Evolutionary conservation across 2,113 vertebrate species (phyloP).

Genomic region (Melanostigma gelatinosum): DNA sequence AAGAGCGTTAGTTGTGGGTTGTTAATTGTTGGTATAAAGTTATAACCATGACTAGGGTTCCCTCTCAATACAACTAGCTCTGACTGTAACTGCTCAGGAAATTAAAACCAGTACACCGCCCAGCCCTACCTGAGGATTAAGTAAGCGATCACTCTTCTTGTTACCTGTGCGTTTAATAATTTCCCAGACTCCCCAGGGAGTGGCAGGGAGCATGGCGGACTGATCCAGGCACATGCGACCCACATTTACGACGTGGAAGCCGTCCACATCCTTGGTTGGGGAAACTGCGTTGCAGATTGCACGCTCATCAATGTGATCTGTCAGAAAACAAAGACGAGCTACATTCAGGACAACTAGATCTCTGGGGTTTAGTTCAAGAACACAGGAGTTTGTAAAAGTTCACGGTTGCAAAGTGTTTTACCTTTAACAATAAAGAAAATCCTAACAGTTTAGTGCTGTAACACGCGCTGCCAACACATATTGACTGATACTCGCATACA

Average conservation of each 20-base stretch:
- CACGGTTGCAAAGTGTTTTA: neutral
- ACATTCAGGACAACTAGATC: neutral
- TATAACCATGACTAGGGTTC: no score
- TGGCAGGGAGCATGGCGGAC: constrained; percentile 94
- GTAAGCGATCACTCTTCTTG: neutral
- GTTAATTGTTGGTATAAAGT: no score
- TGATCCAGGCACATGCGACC: constrained; percentile 97
- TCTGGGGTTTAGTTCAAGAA: neutral
- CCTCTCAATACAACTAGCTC: no score
- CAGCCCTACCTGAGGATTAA: neutral
- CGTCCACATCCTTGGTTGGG: constrained; percentile 95
- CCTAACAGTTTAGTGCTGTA: no score
- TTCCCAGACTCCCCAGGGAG: constrained; percentile 96
- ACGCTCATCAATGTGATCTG: constrained; percentile 95
- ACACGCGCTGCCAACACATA: neutral
- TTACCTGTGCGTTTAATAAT: constrained; percentile 95
- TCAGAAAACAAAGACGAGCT: neutral
- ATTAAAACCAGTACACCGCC: no score
- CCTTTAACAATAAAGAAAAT: neutral
- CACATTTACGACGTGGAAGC: constrained; percentile 96
- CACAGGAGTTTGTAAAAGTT: neutral
- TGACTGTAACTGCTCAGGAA: no score
- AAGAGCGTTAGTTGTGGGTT: no score
- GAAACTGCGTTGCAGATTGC: constrained; percentile 92
- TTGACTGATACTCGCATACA: neutral